Evolutionary conservation across 2,113 vertebrate genomes (phyloP).

Genomic region (Leucopsar rothschildi): DNA sequence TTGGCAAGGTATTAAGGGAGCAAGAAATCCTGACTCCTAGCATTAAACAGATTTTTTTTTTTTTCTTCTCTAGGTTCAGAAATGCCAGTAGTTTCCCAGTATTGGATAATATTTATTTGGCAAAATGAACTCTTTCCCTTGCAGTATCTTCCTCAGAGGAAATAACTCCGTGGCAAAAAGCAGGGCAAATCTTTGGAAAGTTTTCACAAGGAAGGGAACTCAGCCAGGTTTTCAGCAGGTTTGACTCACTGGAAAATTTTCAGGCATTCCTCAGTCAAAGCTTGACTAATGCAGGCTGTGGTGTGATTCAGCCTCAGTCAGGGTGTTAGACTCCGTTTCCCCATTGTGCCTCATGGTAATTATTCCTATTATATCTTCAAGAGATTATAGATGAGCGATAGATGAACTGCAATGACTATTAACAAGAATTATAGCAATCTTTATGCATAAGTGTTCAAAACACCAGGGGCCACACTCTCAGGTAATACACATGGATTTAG

Average conservation of each 20-base stretch:
- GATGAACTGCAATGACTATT: slow-evolving; percentile 42
- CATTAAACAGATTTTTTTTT: background rate
- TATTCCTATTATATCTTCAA: slow-evolving; percentile 53
- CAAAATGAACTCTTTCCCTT: background rate
- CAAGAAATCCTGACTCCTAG: background rate
- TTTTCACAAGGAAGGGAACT: background rate
- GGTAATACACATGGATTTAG: slow-evolving; percentile 47
- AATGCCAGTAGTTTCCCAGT: background rate
- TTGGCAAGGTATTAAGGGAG: background rate
- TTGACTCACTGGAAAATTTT: background rate
- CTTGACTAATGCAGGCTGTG: background rate
- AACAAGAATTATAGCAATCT: slow-evolving; percentile 37
- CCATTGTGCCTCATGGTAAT: slow-evolving; percentile 58
- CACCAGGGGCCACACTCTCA: background rate
- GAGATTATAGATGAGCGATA: slow-evolving; percentile 35
- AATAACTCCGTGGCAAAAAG: background rate
- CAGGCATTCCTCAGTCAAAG: slow-evolving; percentile 35
- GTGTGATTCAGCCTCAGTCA: slow-evolving; percentile 29
- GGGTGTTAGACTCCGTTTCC: background rate
- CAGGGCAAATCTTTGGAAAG: slow-evolving; percentile 20
- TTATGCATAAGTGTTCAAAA: slow-evolving; percentile 45
- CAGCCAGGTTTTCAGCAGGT: slow-evolving; percentile 8
- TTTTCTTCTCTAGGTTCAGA: background rate
- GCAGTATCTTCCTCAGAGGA: background rate
- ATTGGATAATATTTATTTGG: background rate